Base-by-base conservation (phyloP, 2,797 vertebrate genomes). In the Echiichthys vipera region DNA sequence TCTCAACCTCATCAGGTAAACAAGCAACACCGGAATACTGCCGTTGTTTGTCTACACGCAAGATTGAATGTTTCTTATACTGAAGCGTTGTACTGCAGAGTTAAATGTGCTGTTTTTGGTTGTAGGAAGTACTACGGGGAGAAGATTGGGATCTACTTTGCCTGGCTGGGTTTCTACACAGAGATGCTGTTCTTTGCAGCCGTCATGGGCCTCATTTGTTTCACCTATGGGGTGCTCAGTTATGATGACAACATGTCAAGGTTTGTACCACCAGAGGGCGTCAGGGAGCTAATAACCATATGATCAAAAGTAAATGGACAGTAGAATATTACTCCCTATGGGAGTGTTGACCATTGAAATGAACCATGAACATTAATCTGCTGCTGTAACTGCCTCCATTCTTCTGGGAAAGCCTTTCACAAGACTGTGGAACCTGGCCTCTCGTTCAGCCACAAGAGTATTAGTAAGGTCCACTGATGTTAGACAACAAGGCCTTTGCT, bases 121-220 rank as follows among this genome's bases (percentile, higher is more conserved):
- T 85, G 67, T 88, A 99, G 98, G 90, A 96, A 96, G 74, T 99
- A 99, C 80, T 99, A 96, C 1, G 97, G 98, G 53, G 98, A 99
- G 87, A 98, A 97, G 93, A 97, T 98, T 59, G 97, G 96, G 39
- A 98, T 99, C 86, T 99, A 99, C 92, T 99, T 99, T 77, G 98
- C 97, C 71, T 99, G 98, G 96, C 91, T 99, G 17, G 97, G 98
- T 54, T 99, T 96, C 90, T 99, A 99, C 92, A 99, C 98, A 0
- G 96, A 98, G 90, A 99, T 99, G 98, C 89, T 99, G 27, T 96
- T 96, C 80, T 92, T 96, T 77, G 97, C 98, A 5, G 98, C 97
- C 1, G 54, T 98, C 12, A 95, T 98, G 92, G 97, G 98, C 3
- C 78, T 97, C n/a, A 94, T 97, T 77, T 99, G 97, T 83, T 99